phyloP scores from a whole-genome alignment of 2,797 vertebrate genomes.

The Peromyscus attwateri region DNA sequence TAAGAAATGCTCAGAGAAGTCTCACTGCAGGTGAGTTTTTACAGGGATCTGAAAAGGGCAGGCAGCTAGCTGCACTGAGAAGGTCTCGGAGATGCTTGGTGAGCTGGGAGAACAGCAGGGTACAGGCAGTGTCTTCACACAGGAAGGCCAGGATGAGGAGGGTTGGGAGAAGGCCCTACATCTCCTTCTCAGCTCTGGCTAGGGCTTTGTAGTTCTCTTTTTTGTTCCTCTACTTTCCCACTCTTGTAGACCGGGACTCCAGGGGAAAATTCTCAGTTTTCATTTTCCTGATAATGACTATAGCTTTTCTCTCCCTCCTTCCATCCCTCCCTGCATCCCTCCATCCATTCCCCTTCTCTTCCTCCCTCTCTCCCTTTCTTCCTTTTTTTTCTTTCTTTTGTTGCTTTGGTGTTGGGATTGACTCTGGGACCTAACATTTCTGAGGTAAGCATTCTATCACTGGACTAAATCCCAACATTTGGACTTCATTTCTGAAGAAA shows the following conservation, averaged over 20 bases:
- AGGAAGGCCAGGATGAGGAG: background rate
- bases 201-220: background rate
- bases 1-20: background rate
- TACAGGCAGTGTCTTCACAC: too few species aligned
- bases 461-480: background rate
- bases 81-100: background rate
- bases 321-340: too few species aligned
- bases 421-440: background rate
- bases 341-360: fast-evolving
- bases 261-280: background rate
- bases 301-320: background rate
- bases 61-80: background rate
- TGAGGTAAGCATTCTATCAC: background rate
- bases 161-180: background rate
- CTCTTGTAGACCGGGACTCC: background rate
- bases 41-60: background rate
- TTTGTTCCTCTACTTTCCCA: too few species aligned
- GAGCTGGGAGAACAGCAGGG: background rate
- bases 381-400: background rate
- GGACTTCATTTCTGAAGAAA: slow-evolving; percentile 10
- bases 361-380: background rate
- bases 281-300: background rate
- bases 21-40: background rate
- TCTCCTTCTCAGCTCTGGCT: too few species aligned
- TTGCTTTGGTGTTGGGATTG: background rate